Evolutionary conservation across 2,113 vertebrate genomes (phyloP).

Genomic region (Hippocampus zosterae): DNA sequence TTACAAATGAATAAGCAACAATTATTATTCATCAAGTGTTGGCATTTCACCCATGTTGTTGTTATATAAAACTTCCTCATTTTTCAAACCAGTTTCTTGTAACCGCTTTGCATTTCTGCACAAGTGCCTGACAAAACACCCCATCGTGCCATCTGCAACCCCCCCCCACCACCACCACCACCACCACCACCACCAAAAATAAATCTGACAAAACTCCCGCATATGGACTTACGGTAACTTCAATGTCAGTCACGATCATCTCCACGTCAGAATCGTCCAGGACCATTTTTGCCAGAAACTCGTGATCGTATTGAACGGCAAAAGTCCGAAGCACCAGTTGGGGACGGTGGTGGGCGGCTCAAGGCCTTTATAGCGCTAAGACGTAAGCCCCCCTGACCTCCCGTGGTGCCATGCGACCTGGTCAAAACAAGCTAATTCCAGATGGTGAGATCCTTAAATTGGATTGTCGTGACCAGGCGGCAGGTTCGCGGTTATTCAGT

Average conservation of each 20-base stretch:
- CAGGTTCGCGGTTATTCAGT: neutral
- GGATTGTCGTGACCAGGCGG: constrained; percentile 76
- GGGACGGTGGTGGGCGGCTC: constrained; percentile 28
- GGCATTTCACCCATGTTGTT: neutral
- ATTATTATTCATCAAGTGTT: neutral
- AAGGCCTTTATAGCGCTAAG: constrained; percentile 74
- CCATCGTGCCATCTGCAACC: neutral
- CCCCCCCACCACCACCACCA: accelerated
- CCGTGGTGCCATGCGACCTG: constrained; percentile 74
- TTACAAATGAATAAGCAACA: neutral
- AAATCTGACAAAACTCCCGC: neutral
- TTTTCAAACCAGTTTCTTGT: neutral
- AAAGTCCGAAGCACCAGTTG: constrained; percentile 27
- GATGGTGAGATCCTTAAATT: constrained; percentile 81
- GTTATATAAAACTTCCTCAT: neutral
- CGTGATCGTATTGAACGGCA: constrained; percentile 2
- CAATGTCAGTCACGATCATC: constrained; percentile 76
- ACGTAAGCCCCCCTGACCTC: constrained; percentile 71
- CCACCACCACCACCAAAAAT: too few relatives aligned
- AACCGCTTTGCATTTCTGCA: neutral
- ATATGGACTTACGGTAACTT: constrained; percentile 77
- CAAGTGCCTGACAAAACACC: neutral
- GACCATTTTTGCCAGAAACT: constrained; percentile 75
- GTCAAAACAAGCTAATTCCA: constrained; percentile 80
- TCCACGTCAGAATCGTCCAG: constrained; percentile 78